Evolutionary conservation across 2,888 invertebrate species (phyloP).

Genomic region (Yponomeuta evonymella): DNA sequence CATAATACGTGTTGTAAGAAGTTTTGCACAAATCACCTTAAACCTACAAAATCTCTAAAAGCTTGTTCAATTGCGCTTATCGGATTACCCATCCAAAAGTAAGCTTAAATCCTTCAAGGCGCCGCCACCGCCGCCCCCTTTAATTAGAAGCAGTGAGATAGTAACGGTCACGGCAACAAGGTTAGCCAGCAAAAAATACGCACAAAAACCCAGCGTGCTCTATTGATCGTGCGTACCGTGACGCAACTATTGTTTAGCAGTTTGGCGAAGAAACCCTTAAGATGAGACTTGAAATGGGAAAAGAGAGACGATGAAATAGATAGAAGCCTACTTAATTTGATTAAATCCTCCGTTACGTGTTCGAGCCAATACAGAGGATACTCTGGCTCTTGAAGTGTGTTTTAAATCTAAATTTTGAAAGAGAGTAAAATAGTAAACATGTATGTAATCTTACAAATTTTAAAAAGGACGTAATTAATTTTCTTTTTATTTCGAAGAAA

Average conservation of each 20-base stretch:
- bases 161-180: constrained; percentile 42
- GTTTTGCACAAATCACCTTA: constrained; percentile 22
- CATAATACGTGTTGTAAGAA: too few relatives aligned
- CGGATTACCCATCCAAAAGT: neutral
- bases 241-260: constrained; percentile 74
- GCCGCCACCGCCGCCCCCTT: constrained; percentile 29
- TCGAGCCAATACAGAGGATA: too few relatives aligned
- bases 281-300: too few relatives aligned
- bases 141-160: constrained; percentile 43
- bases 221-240: constrained; percentile 57
- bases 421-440: too few relatives aligned
- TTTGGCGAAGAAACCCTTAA: constrained; percentile 58
- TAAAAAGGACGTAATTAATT: too few relatives aligned
- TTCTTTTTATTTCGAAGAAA: too few relatives aligned
- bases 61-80: neutral
- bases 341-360: too few relatives aligned
- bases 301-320: too few relatives aligned
- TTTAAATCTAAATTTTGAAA: too few relatives aligned
- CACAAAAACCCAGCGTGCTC: constrained; percentile 55
- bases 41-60: constrained; percentile 34
- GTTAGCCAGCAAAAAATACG: constrained; percentile 38
- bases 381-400: too few relatives aligned
- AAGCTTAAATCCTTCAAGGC: constrained; percentile 38
- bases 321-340: too few relatives aligned
- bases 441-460: too few relatives aligned